These are phyloP conservation scores for Drosophila chauvacae DNA, from an alignment of 1,140 invertebrate species.

Conservation along the genomic window DNA sequence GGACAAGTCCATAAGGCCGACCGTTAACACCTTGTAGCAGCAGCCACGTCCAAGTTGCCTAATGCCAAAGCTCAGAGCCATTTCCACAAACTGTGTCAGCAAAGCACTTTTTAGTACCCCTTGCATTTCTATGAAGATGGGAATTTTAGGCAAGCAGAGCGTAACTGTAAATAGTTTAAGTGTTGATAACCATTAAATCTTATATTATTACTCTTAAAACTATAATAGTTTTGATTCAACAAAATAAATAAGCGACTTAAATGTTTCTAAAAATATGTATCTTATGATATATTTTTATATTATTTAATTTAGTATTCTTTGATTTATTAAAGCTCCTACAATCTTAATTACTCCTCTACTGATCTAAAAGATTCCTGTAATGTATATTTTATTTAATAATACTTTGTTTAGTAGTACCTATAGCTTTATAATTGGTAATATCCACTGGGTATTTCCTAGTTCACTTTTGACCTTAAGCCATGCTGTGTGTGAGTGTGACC, in stretches of 20 bases:
- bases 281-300: too few relatives aligned
- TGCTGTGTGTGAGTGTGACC: conserved; percentile 31
- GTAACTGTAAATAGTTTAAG: not conserved
- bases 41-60: conserved; percentile 76
- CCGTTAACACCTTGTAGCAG: conserved; percentile 80
- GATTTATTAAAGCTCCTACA: not conserved
- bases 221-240: not conserved
- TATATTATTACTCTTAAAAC: not conserved
- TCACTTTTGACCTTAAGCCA: not conserved
- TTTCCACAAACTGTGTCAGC: conserved; percentile 81
- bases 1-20: conserved; percentile 80
- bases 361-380: too few relatives aligned
- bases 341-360: not conserved
- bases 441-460: not conserved
- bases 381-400: too few relatives aligned
- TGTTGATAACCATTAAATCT: not conserved
- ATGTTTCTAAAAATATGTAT: too few relatives aligned
- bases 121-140: not conserved
- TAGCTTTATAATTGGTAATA: not conserved
- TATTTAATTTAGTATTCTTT: too few relatives aligned
- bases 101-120: conserved; percentile 72
- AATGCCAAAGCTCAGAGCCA: conserved; percentile 81
- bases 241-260: too few relatives aligned
- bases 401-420: too few relatives aligned
- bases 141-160: not conserved